Evolutionary conservation across 2,797 vertebrate species (phyloP).

Genomic region (Columba guinea): DNA sequence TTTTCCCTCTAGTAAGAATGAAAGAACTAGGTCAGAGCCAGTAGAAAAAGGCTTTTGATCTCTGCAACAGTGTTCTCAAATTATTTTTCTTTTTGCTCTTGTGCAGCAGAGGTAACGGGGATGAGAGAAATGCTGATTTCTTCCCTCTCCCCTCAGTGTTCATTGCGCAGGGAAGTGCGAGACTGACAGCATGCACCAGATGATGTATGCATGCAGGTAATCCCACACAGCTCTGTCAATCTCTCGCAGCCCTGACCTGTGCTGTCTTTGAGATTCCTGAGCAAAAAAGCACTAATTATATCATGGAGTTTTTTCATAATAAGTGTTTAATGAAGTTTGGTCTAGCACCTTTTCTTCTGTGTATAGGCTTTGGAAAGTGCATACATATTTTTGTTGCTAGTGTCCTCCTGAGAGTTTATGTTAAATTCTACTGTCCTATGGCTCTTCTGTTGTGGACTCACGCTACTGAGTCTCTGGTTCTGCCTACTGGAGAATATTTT

Average conservation of each 20-base stretch:
- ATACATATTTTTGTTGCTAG: neutral
- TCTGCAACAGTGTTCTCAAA: conserved; percentile 39
- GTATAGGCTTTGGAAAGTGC: neutral
- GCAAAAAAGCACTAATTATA: neutral
- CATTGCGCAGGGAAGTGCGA: neutral
- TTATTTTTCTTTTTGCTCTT: conserved; percentile 9
- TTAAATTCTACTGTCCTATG: neutral
- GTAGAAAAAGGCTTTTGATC: conserved; percentile 65
- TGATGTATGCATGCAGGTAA: neutral
- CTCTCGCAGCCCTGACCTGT: neutral
- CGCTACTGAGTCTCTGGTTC: neutral
- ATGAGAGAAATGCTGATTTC: neutral
- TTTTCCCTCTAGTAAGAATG: conserved; percentile 62
- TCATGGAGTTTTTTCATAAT: neutral
- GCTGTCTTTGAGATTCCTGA: neutral
- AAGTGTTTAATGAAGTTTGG: neutral
- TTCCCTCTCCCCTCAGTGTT: neutral
- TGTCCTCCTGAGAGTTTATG: neutral
- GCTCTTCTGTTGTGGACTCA: neutral
- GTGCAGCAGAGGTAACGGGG: conserved; percentile 1
- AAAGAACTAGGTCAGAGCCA: conserved; percentile 74
- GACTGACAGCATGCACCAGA: neutral
- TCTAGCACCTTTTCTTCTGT: neutral
- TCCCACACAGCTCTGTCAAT: neutral
- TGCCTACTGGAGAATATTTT: neutral